Evolutionary conservation across 2,888 invertebrate genomes (phyloP).

Genomic region (Sericinus montela): DNA sequence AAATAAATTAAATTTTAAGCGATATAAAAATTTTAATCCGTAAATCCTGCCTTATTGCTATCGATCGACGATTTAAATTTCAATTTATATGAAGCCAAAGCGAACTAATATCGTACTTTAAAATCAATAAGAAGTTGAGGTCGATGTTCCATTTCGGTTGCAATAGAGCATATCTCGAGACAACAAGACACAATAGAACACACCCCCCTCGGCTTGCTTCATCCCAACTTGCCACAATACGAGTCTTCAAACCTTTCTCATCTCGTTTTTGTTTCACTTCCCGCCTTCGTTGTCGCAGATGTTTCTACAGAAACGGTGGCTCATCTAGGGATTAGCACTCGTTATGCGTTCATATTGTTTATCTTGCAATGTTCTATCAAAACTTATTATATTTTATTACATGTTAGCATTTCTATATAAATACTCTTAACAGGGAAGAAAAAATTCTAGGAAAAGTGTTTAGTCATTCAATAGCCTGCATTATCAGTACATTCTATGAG

Average conservation of each 20-base stretch:
- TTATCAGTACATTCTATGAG: too few species aligned
- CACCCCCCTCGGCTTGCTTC: conserved; percentile 39
- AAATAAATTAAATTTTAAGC: too few species aligned
- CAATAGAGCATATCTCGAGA: conserved; percentile 23
- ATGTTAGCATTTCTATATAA: too few species aligned
- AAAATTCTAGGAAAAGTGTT: too few species aligned
- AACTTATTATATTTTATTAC: too few species aligned
- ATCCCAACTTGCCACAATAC: conserved; percentile 66
- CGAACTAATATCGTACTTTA: too few species aligned
- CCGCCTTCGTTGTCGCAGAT: conserved; percentile 57
- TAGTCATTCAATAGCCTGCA: too few species aligned
- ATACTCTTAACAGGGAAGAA: too few species aligned
- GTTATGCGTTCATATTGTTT: conserved; percentile 65
- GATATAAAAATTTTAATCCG: too few species aligned
- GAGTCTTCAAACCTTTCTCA: conserved; percentile 72
- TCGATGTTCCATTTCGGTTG: conserved; percentile 19
- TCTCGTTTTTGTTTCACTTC: conserved; percentile 70
- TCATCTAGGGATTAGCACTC: conserved; percentile 73
- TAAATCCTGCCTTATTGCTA: too few species aligned
- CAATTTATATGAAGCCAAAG: too few species aligned
- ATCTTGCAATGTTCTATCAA: conserved; percentile 50
- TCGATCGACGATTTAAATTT: too few species aligned
- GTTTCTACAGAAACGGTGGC: conserved; percentile 59
- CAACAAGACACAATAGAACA: conserved; percentile 24
- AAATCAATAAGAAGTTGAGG: conserved; percentile 5